phyloP scores from a whole-genome alignment of 1,140 invertebrate species.

The Drosophila burlai region DNA sequence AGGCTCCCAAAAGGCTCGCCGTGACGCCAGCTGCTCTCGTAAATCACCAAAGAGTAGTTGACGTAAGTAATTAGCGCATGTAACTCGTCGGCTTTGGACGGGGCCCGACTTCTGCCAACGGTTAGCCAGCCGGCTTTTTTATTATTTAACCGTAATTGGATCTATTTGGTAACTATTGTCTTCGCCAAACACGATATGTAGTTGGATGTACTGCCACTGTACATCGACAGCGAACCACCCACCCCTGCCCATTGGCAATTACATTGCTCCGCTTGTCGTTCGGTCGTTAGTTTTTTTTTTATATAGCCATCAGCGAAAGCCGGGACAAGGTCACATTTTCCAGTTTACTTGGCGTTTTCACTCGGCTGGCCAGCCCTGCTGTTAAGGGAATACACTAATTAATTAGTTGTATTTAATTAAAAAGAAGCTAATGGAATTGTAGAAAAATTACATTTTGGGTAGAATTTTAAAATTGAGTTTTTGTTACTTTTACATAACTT shows the following conservation, averaged over 20 bases:
- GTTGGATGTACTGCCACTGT: conserved; percentile 1
- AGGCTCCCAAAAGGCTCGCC: not conserved
- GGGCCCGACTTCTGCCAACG: conserved; percentile 25
- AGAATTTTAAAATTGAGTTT: not conserved
- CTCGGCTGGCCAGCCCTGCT: not conserved
- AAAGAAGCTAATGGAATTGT: not conserved
- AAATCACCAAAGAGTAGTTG: not conserved
- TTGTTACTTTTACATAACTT: not conserved
- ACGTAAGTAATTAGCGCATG: conserved; percentile 29
- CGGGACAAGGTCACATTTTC: conserved; percentile 62
- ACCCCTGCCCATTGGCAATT: conserved; percentile 15
- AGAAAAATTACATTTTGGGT: not conserved
- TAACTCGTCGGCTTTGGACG: conserved; percentile 33
- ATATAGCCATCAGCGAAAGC: conserved; percentile 26
- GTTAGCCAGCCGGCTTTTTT: conserved; percentile 38
- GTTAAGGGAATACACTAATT: not conserved
- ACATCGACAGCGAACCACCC: conserved; percentile 16
- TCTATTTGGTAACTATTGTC: conserved; percentile 72
- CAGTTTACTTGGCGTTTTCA: conserved; percentile 25
- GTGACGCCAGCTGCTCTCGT: not conserved
- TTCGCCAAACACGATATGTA: conserved; percentile 29
- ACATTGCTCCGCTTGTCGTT: conserved; percentile 30
- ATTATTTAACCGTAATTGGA: conserved; percentile 77
- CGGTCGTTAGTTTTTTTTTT: conserved; percentile 28
- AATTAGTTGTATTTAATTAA: not conserved